A percentile compares a stretch with the other conserved stretches of the same genome.
phyloP scores from a whole-genome alignment of 2,888 invertebrate species.

The Cryptus armator region DNA sequence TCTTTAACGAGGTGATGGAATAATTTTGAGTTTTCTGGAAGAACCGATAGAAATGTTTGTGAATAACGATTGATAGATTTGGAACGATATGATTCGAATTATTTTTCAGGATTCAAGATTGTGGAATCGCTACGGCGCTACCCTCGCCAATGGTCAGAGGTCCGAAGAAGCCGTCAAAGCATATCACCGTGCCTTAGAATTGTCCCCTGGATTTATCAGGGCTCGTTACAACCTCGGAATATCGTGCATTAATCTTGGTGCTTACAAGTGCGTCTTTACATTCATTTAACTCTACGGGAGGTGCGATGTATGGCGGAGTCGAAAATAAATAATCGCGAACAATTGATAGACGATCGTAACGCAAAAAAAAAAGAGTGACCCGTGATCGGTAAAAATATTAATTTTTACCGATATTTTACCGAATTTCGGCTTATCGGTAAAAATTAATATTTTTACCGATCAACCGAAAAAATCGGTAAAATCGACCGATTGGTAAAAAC shows the following conservation, averaged over 20 bases:
- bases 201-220: slow-evolving; percentile 98
- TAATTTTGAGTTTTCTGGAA: too few relatives aligned
- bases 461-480: too few relatives aligned
- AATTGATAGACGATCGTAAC: background rate
- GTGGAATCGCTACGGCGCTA: slow-evolving; percentile 99
- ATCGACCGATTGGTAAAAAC: too few relatives aligned
- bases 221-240: slow-evolving; percentile 99
- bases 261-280: slow-evolving; percentile 88
- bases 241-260: slow-evolving; percentile 97
- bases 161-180: slow-evolving; percentile 99
- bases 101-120: slow-evolving; percentile 92
- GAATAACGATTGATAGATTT: too few relatives aligned
- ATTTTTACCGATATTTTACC: too few relatives aligned
- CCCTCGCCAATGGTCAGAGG: slow-evolving; percentile 97
- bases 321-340: too few relatives aligned
- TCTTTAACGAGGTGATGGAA: too few relatives aligned
- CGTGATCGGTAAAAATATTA: too few relatives aligned
- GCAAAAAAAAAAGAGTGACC: background rate
- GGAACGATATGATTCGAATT: background rate
- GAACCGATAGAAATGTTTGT: too few relatives aligned
- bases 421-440: too few relatives aligned
- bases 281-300: background rate
- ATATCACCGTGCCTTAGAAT: slow-evolving; percentile 95
- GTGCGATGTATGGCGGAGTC: background rate
- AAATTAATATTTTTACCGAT: too few relatives aligned